These are phyloP conservation scores for Hirundo rustica DNA, from an alignment of 2,797 vertebrate genomes.

Conservation along the genomic window DNA sequence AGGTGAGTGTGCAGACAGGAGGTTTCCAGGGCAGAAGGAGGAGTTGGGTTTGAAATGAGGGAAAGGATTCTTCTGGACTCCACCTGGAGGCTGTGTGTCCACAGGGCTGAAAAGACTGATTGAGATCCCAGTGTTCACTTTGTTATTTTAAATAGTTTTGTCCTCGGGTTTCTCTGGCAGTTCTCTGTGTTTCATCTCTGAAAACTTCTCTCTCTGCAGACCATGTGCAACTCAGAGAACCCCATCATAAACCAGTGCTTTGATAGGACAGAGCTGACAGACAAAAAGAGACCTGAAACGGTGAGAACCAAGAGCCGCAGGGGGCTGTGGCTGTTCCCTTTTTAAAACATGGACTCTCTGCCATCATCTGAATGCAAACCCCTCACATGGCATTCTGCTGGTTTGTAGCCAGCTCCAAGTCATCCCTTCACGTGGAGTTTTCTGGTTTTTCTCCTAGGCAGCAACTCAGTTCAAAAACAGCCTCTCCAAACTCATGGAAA, in stretches of 20 bases:
- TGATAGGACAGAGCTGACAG: conserved; percentile 88
- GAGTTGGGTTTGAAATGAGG: not conserved
- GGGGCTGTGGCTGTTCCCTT: not conserved
- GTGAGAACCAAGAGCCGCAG: conserved; percentile 67
- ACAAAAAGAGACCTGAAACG: conserved; percentile 96
- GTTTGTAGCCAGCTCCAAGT: not conserved
- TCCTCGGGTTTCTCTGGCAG: not conserved
- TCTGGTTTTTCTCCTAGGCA: conserved; percentile 75
- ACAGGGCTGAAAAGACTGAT: not conserved
- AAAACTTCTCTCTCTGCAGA: conserved; percentile 72
- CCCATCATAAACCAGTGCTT: conserved; percentile 94
- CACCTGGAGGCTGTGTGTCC: not conserved
- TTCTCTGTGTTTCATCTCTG: not conserved
- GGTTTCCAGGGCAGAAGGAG: accelerated
- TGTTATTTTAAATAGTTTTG: not conserved
- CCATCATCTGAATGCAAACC: not conserved
- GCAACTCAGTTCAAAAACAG: conserved; percentile 98
- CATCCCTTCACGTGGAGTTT: accelerated
- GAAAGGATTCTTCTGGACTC: not conserved
- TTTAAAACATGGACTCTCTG: not conserved
- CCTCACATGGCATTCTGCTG: not conserved
- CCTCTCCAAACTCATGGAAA: conserved; percentile 95
- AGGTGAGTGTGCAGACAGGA: conserved; percentile 79
- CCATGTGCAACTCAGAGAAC: conserved; percentile 94
- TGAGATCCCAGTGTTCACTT: not conserved